Evolutionary conservation across 2,797 vertebrate species (phyloP).

Genomic region (Steatocranus sp.): DNA sequence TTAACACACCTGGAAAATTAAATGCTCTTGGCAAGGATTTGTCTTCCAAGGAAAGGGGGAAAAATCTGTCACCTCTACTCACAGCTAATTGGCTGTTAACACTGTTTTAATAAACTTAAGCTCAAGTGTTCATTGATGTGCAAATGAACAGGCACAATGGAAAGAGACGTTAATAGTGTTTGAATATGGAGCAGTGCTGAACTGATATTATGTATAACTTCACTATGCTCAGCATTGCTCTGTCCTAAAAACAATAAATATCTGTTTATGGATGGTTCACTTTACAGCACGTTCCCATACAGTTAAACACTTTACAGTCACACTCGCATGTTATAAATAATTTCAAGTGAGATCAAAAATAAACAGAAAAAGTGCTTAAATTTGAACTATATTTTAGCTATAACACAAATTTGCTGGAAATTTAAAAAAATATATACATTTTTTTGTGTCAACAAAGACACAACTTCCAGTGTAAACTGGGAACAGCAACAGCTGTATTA

Average conservation of each 20-base stretch:
- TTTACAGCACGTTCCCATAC: background rate
- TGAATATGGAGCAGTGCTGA: background rate
- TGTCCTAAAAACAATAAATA: background rate
- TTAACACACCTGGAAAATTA: slow-evolving; percentile 67
- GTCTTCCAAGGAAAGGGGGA: slow-evolving; percentile 34
- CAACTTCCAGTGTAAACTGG: slow-evolving; percentile 18
- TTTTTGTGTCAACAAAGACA: background rate
- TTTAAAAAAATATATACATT: fast-evolving
- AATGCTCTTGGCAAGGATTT: slow-evolving; percentile 50
- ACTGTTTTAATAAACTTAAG: slow-evolving; percentile 56
- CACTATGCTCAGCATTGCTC: background rate
- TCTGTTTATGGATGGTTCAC: background rate
- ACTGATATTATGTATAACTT: slow-evolving; percentile 12
- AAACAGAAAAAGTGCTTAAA: background rate
- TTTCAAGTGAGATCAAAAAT: background rate
- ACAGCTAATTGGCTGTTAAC: slow-evolving; percentile 68
- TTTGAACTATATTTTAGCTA: background rate
- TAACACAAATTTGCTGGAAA: background rate
- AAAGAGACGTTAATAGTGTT: slow-evolving; percentile 16
- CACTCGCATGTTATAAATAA: background rate
- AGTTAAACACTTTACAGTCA: background rate
- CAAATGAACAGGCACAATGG: slow-evolving; percentile 34
- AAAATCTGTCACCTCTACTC: slow-evolving; percentile 48
- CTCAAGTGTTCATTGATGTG: slow-evolving; percentile 29
- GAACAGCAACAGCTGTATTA: background rate